Base-by-base conservation (phyloP, 2,888 invertebrate species). In the Odontothrips loti region DNA sequence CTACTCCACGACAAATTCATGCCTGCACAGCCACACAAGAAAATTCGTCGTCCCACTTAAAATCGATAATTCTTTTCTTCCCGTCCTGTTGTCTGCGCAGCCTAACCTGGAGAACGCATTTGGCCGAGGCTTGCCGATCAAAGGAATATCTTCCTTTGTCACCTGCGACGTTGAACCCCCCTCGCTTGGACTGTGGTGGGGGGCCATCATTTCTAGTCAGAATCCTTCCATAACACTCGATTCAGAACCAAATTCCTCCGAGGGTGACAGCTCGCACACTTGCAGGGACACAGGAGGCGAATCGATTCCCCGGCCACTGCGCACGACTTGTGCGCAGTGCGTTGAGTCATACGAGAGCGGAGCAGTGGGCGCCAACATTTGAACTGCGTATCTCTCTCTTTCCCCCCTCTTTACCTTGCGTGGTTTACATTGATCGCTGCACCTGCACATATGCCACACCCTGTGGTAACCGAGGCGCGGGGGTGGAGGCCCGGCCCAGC, bases 131-230 rank as follows among this genome's bases (percentile, higher is more conserved):
- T 92, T 92, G 84, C 90, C 90, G 86, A 93, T 91, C 85, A 93
- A 87, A 80, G 93, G 93, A 85, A 93, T 92, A 86, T 93, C 93
- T 87, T 93, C 93, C 86, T 90, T 92, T 83, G 90, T 90, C 83
- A 90, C 87, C 83, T 85, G 84, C 10, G 85, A 85, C 15, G 85
- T 85, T 23, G 85, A 85, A 47, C 85, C 84, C 68, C 68, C 68
- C 68, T 75, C 68, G 68, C 68, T 75, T 75, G 68, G 68, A 75
- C 68, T 75, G 27, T 75, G 68, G 27, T 75, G 68, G 68, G 68
- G 68, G 68, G 68, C 27, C 27, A 75, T 75, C 82, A 80, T 82
- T 82, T 68, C 82, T 82, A 68, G 82, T 82, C 47, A 80, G 80
- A 47, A 81, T 80, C 80, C 82, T 82, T 82, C 83, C 83, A 63